phyloP scores from a whole-genome alignment of 37 sponge, comb jelly and placozoan species.

The Cladorhizidae sp. region DNA sequence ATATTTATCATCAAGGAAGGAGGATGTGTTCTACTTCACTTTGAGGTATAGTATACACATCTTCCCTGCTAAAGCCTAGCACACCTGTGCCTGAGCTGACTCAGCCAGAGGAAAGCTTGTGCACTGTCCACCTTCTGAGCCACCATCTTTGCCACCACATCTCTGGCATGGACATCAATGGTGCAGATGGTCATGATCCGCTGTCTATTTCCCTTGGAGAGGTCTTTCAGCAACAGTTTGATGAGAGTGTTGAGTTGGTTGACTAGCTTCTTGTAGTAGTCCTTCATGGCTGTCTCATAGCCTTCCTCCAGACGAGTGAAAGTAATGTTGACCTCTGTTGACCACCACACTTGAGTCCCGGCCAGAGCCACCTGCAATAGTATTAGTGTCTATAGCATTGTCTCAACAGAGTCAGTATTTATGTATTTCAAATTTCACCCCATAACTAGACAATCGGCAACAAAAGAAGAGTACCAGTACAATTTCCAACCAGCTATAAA shows the following conservation, averaged over 20 bases:
- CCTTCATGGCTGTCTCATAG: constrained; percentile 97
- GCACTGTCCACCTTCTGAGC: constrained; percentile 96
- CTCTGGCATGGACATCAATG: constrained; percentile 98
- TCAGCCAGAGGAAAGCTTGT: constrained; percentile 97
- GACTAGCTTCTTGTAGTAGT: constrained; percentile 99
- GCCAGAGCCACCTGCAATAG: constrained; percentile 83
- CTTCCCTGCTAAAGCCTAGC: too few species aligned
- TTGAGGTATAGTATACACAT: not conserved
- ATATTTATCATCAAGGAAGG: too few species aligned
- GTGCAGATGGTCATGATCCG: constrained; percentile 99
- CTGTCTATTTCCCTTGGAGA: constrained; percentile 92
- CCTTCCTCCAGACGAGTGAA: constrained; percentile 96
- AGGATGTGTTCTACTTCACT: too few species aligned
- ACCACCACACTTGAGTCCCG: constrained; percentile 98
- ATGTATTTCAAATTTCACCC: too few species aligned
- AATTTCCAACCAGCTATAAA: too few species aligned
- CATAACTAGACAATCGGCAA: too few species aligned
- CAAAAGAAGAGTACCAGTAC: too few species aligned
- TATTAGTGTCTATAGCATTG: too few species aligned
- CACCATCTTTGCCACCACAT: constrained; percentile 96
- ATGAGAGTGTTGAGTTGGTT: constrained; percentile 92
- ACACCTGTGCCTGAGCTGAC: constrained; percentile 94
- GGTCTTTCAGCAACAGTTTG: constrained; percentile 86
- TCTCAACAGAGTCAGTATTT: too few species aligned
- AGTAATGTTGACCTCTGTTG: constrained; percentile 93